These are phyloP conservation scores for Caenorhabditis becei DNA, from an alignment of 2,888 invertebrate species.

Conservation along the genomic window DNA sequence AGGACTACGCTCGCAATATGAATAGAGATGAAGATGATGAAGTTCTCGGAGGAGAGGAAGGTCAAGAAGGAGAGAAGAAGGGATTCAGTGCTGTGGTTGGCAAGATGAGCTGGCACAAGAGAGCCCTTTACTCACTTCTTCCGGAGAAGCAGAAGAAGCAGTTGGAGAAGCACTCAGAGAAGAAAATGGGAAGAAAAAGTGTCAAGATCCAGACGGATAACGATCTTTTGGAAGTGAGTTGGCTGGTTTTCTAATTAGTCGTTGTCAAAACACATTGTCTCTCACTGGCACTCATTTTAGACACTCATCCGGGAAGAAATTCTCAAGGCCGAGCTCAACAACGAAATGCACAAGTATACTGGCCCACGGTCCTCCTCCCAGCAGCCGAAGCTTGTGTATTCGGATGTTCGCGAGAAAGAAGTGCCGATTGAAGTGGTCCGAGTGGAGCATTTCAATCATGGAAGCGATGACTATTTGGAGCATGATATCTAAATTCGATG, in stretches of 20 bases:
- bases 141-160: slow-evolving; percentile 72
- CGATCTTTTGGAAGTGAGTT: slow-evolving; percentile 66
- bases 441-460: slow-evolving; percentile 48
- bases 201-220: slow-evolving; percentile 69
- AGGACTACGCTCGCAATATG: slow-evolving; percentile 78
- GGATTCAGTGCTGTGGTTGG: slow-evolving; percentile 69
- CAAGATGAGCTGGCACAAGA: slow-evolving; percentile 76
- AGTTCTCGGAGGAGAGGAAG: slow-evolving; percentile 47
- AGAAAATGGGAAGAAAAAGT: slow-evolving; percentile 61
- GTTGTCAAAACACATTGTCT: slow-evolving; percentile 24
- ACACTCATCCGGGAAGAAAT: slow-evolving; percentile 69
- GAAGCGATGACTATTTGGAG: slow-evolving; percentile 54
- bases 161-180: slow-evolving; percentile 63
- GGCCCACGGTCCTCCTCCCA: slow-evolving; percentile 48
- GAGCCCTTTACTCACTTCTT: slow-evolving; percentile 77
- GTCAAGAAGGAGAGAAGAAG: slow-evolving; percentile 44
- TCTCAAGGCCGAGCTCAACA: slow-evolving; percentile 70
- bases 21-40: slow-evolving; percentile 71
- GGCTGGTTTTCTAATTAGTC: slow-evolving; percentile 17
- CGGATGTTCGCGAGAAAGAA: slow-evolving; percentile 62
- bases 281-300: slow-evolving; percentile 43
- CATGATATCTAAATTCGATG: slow-evolving; percentile 55
- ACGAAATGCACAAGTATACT: slow-evolving; percentile 65
- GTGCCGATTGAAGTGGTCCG: slow-evolving; percentile 64
- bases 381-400: slow-evolving; percentile 58